phyloP scores from a whole-genome alignment of 1,140 invertebrate genomes.

The Drosophila jambulina region DNA sequence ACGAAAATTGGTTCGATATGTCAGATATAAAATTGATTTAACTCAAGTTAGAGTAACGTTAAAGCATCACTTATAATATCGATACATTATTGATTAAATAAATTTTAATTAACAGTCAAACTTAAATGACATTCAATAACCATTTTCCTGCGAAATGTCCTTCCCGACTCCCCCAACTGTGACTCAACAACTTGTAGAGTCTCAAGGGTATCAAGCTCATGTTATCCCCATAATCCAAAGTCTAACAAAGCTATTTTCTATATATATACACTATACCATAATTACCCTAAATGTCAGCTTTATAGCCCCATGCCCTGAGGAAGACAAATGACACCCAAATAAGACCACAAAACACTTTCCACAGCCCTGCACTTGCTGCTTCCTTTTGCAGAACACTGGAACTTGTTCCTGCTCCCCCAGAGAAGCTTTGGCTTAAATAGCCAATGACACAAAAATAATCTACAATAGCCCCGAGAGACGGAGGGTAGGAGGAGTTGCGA shows the following conservation, averaged over 20 bases:
- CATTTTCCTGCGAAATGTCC: not conserved
- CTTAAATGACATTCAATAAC: not conserved
- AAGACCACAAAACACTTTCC: slow-evolving; percentile 25
- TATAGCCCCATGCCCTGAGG: slow-evolving; percentile 13
- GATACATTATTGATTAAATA: not conserved
- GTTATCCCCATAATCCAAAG: slow-evolving; percentile 32
- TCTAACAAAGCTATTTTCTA: slow-evolving; percentile 26
- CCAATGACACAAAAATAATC: slow-evolving; percentile 55
- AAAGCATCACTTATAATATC: not conserved
- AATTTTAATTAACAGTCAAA: not conserved
- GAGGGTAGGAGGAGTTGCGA: not conserved
- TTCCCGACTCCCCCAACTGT: not conserved
- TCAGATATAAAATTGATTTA: not conserved
- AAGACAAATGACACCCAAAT: slow-evolving; percentile 46
- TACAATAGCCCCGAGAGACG: slow-evolving; percentile 26
- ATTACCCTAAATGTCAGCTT: slow-evolving; percentile 26
- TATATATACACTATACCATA: slow-evolving; percentile 10
- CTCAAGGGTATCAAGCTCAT: slow-evolving; percentile 5
- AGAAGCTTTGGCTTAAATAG: slow-evolving; percentile 43
- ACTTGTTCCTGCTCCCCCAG: slow-evolving; percentile 12
- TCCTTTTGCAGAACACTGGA: slow-evolving; percentile 6
- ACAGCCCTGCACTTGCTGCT: slow-evolving; percentile 12
- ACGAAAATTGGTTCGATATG: not conserved
- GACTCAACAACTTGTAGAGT: slow-evolving; percentile 5
- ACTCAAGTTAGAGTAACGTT: not conserved